A percentile compares a stretch with the other conserved stretches of the same genome.
Evolutionary conservation across 2,797 vertebrate species (phyloP).

Genomic region (Adrianichthys oophorus): DNA sequence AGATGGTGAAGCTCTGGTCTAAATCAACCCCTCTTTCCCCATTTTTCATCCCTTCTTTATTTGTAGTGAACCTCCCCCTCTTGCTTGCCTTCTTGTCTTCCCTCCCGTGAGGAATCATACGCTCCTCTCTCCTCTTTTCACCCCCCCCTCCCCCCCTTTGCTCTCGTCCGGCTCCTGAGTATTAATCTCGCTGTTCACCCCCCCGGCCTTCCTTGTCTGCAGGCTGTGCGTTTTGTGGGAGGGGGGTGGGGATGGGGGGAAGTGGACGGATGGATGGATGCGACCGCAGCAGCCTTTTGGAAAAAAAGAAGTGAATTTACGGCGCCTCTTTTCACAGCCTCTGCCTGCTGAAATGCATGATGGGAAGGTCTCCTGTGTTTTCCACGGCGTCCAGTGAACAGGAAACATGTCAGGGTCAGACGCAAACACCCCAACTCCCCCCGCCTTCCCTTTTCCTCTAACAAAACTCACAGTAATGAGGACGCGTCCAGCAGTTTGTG

Average conservation of each 20-base stretch:
- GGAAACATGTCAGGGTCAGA: constrained; percentile 56
- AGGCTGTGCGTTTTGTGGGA: constrained; percentile 3
- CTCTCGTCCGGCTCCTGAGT: constrained; percentile 30
- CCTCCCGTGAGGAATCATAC: constrained; percentile 55
- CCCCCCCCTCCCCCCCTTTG: constrained; percentile 28
- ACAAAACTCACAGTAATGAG: not conserved
- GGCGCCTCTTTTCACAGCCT: constrained; percentile 8
- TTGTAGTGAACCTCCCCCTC: constrained; percentile 11
- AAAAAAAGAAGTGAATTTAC: constrained; percentile 38
- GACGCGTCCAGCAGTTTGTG: not conserved
- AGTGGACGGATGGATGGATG: constrained; percentile 35
- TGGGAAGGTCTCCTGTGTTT: constrained; percentile 62
- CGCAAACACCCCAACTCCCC: constrained; percentile 20
- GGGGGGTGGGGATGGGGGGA: not conserved
- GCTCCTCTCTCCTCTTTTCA: constrained; percentile 40
- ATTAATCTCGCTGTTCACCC: constrained; percentile 33
- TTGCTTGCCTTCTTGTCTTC: constrained; percentile 1
- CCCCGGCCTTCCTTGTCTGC: constrained; percentile 3
- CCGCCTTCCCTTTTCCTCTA: not conserved
- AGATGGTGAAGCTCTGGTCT: not conserved
- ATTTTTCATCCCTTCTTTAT: not conserved
- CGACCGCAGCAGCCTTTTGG: constrained; percentile 36
- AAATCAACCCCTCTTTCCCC: not conserved
- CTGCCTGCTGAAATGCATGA: constrained; percentile 52
- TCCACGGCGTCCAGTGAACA: constrained; percentile 45